Percentiles rank a stretch among this genome's conserved stretches.
Conservation (phyloP, 1,140 invertebrate genomes). For the Tribolium castaneum region DNA sequence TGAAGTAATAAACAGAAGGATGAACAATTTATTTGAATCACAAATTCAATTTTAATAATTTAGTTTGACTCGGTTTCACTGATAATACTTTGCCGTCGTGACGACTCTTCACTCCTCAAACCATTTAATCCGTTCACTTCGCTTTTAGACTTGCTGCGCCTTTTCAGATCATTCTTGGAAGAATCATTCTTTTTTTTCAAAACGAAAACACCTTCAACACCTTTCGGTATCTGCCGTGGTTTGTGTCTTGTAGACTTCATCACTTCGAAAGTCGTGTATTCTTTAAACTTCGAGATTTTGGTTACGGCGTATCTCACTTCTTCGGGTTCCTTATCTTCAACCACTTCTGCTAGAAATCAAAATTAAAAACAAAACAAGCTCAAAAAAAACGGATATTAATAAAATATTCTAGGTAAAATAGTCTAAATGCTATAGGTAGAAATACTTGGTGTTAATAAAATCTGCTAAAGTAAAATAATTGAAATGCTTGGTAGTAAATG, state of each 20-base stretch:
- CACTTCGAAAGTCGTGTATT: constrained; percentile 59
- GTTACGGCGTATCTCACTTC: constrained; percentile 56
- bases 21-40: too few relatives aligned
- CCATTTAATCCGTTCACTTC: not conserved
- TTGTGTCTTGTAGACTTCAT: constrained; percentile 56
- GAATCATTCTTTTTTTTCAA: constrained; percentile 51
- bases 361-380: too few relatives aligned
- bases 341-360: too few relatives aligned
- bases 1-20: too few relatives aligned
- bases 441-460: too few relatives aligned
- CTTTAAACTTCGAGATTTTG: constrained; percentile 55
- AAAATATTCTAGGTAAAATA: too few relatives aligned
- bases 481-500: too few relatives aligned
- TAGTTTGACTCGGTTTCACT: too few relatives aligned
- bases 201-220: constrained; percentile 58
- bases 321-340: not conserved
- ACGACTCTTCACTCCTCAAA: not conserved
- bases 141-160: not conserved
- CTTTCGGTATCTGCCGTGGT: constrained; percentile 53
- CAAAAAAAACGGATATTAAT: too few relatives aligned
- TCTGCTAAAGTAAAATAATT: too few relatives aligned
- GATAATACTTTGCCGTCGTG: not conserved
- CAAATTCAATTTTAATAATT: too few relatives aligned
- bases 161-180: not conserved
- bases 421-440: too few relatives aligned